Evolutionary conservation across 2,797 vertebrate species (phyloP), one percentile per base, ranked within the genome.

Genomic region (Sebastiscus albofasciatus): DNA sequence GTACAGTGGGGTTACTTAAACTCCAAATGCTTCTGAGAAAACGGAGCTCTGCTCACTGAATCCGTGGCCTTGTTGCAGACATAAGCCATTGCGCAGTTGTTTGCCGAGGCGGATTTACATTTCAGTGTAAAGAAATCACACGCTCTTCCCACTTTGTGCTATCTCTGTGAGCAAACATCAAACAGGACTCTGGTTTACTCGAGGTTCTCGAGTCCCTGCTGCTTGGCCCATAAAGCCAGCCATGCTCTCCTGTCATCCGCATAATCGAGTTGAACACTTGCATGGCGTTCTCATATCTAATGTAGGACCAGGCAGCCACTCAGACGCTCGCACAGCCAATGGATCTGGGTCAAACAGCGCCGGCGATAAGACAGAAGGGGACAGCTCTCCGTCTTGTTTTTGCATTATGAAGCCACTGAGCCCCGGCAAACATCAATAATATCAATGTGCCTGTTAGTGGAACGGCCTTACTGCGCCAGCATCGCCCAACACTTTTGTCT

Each of bases 341-440:
- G 75, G 80, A 93, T 91, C 77, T 92, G 86, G 91, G 92, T 92
- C 92, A 94, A 78, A 87, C 81, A 36, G 72, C 77, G 67, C 10
- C 4, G 4, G 27, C 11, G 22, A 77, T 22, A 13, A 64, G 62
- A 29, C 73, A 7, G 18, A 46, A 36, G 72, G 58, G 33, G 81
- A 58, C 59, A 6, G 52, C 34, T 20, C 22, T 5, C 54, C 3
- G 3, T 80, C 73, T 77, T 3, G 56, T n/a, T 70, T 67, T 20
- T 24, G 26, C 33, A 70, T 26, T 75, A 10, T 54, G 52, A 22
- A 54, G 20, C n/a, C 59, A 67, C 58, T 1, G 62, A 67, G 62
- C 33, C 4, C 33, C 52, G 2, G 46, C 67, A 79, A 79, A 36
- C 79, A 27, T 82, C 68, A 46, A 29, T 61, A 65, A 77, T 59